Conservation (phyloP, 2,888 invertebrate genomes). For the Perizoma flavofasciatum region DNA sequence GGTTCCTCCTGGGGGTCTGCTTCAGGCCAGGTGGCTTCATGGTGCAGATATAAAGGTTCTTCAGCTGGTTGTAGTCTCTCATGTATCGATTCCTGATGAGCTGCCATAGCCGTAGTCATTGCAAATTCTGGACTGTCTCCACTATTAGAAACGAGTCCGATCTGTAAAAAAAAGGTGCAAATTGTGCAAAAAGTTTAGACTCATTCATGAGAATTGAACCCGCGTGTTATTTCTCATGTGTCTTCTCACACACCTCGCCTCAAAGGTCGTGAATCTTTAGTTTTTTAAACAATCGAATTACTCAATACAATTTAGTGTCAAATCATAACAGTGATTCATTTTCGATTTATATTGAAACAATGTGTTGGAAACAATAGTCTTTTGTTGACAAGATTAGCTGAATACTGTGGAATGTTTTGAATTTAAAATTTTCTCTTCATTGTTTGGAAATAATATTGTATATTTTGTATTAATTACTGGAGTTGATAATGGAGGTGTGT, state of each 20-base stretch:
- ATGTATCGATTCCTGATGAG: conserved; percentile 81
- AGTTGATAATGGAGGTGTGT: conserved; percentile 24
- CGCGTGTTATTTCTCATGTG: background rate
- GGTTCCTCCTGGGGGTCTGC: conserved; percentile 71
- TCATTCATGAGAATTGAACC: conserved; percentile 11
- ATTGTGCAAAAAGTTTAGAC: conserved; percentile 2
- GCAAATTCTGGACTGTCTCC: conserved; percentile 72
- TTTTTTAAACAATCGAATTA: conserved; percentile 75
- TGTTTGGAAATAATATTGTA: conserved; percentile 71
- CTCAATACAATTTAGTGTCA: conserved; percentile 76
- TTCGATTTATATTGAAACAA: conserved; percentile 78
- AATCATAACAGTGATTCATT: conserved; percentile 82
- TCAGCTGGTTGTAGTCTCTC: conserved; percentile 79
- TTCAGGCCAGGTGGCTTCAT: conserved; percentile 82
- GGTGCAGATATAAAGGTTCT: conserved; percentile 75
- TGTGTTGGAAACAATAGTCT: conserved; percentile 78
- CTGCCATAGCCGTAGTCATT: conserved; percentile 84
- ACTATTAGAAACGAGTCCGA: conserved; percentile 71
- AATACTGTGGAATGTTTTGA: conserved; percentile 81
- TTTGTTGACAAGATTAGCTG: conserved; percentile 83
- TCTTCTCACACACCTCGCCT: conserved; percentile 5
- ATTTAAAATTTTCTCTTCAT: conserved; percentile 75
- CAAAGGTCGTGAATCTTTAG: conserved; percentile 23
- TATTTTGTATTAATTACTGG: conserved; percentile 29
- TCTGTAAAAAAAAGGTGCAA: conserved; percentile 47